Percentiles rank a stretch among this genome's conserved stretches.
Conservation (phyloP, 2,888 invertebrate species). For the Dendrolimus houi region DNA sequence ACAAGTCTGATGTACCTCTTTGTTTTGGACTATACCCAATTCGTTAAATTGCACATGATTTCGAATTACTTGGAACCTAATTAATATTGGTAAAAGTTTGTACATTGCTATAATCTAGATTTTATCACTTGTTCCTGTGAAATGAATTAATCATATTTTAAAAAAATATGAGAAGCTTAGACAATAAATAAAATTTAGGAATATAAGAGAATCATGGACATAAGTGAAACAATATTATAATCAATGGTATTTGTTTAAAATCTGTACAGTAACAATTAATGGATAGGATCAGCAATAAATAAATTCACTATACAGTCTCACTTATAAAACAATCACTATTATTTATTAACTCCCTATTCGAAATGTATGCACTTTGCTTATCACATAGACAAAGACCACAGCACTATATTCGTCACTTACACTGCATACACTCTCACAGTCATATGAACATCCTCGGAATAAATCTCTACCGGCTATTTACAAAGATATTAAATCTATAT, state of each 20-base stretch:
- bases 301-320: constrained; percentile 70
- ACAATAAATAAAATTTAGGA: constrained; percentile 42
- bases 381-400: constrained; percentile 72
- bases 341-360: constrained; percentile 37
- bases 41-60: constrained; percentile 70
- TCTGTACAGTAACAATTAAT: constrained; percentile 65
- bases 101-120: constrained; percentile 63
- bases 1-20: constrained; percentile 52
- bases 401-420: constrained; percentile 71
- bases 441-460: constrained; percentile 48
- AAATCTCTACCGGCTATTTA: constrained; percentile 50
- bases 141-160: constrained; percentile 39
- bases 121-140: constrained; percentile 61
- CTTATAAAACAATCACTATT: constrained; percentile 56
- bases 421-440: constrained; percentile 52
- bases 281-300: constrained; percentile 66
- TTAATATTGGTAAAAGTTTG: constrained; percentile 63
- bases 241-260: constrained; percentile 52
- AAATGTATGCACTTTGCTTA: constrained; percentile 59
- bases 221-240: constrained; percentile 62
- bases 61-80: constrained; percentile 61
- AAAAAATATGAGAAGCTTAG: constrained; percentile 35
- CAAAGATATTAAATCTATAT: constrained; percentile 50
- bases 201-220: constrained; percentile 42
- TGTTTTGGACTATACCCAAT: constrained; percentile 49